phyloP scores from a whole-genome alignment of 2,113 vertebrate species.

The Labeo catla region DNA sequence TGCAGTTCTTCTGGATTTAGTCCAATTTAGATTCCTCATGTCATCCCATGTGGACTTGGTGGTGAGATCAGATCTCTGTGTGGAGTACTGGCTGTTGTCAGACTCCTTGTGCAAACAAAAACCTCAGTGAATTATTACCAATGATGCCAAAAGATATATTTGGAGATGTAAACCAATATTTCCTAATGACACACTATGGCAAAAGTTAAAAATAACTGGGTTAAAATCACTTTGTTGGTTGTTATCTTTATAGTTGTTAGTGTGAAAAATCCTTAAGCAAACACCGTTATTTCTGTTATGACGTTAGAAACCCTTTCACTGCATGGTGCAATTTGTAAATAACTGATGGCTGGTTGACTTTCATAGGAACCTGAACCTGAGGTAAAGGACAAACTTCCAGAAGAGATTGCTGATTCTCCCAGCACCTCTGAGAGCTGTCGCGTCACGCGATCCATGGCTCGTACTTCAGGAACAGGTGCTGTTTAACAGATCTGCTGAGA shows the following conservation, averaged over 20 bases:
- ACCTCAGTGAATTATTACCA: no score
- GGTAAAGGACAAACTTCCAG: background rate
- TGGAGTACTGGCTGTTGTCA: no score
- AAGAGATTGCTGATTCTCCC: background rate
- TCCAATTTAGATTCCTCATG: no score
- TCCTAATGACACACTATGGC: no score
- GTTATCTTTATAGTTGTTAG: background rate
- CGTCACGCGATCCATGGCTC: constrained; percentile 75
- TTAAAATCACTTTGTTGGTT: no score
- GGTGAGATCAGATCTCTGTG: no score
- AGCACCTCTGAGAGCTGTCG: constrained; percentile 43
- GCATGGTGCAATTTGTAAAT: background rate
- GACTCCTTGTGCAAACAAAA: no score
- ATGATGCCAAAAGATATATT: no score
- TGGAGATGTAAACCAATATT: no score
- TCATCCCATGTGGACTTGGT: no score
- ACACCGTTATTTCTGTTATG: background rate
- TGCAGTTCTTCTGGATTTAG: no score
- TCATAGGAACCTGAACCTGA: background rate
- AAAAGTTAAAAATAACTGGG: no score
- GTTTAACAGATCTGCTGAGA: constrained; percentile 13
- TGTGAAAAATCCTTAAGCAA: background rate
- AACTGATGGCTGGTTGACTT: background rate
- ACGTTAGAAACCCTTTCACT: background rate
- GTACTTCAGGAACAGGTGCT: constrained; percentile 51